Percentiles rank a stretch among this genome's conserved stretches.
phyloP scores from a whole-genome alignment of 2,888 invertebrate genomes.

The Chrysolina haemoptera region DNA sequence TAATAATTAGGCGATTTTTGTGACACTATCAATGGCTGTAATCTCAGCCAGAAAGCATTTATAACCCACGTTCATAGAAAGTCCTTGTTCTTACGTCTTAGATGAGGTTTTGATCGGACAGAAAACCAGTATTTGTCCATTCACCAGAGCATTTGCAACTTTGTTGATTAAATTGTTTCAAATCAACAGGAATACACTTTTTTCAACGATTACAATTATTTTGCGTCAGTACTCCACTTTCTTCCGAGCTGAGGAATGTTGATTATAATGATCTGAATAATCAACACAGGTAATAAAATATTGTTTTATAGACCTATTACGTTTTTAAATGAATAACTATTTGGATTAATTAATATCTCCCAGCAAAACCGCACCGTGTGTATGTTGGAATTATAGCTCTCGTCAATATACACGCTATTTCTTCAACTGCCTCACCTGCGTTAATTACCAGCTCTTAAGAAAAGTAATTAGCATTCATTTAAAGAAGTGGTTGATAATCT shows the following conservation, averaged over 20 bases:
- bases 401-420: constrained; percentile 21
- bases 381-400: constrained; percentile 38
- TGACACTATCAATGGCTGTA: too few species aligned
- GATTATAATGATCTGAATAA: constrained; percentile 38
- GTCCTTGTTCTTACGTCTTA: too few species aligned
- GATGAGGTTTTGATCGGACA: too few species aligned
- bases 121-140: too few species aligned
- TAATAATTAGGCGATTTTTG: too few species aligned
- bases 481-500: constrained; percentile 45
- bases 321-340: constrained; percentile 38
- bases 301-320: constrained; percentile 42
- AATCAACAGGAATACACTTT: background rate
- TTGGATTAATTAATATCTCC: constrained; percentile 38
- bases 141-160: too few species aligned
- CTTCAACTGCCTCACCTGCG: constrained; percentile 44
- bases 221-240: background rate
- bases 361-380: constrained; percentile 28
- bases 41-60: too few species aligned
- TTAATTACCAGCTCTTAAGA: constrained; percentile 46
- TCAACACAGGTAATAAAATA: constrained; percentile 41
- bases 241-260: constrained; percentile 11
- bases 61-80: too few species aligned
- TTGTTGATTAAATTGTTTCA: background rate
- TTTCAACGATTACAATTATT: constrained; percentile 1
- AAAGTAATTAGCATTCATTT: constrained; percentile 47